phyloP scores from a whole-genome alignment of 1,140 invertebrate species.

The Listronotus oregonensis region DNA sequence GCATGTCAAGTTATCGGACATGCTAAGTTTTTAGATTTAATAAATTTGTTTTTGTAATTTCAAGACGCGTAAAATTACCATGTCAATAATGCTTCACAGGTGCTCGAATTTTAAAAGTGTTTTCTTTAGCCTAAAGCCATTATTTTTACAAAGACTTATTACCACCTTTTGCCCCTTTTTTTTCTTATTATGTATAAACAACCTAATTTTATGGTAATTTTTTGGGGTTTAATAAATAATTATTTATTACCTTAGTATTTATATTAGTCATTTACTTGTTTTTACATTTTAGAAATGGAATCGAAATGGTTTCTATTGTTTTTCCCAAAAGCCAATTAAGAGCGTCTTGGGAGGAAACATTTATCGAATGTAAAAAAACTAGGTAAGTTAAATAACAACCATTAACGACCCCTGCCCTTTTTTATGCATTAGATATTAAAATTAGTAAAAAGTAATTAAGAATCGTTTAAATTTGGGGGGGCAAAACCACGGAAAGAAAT shows the following conservation, averaged over 20 bases:
- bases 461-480: too few relatives aligned
- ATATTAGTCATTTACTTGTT: neutral
- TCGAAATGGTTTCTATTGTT: constrained; percentile 82
- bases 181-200: too few relatives aligned
- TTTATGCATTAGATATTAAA: too few relatives aligned
- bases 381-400: constrained; percentile 61
- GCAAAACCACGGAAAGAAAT: too few relatives aligned
- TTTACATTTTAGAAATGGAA: constrained; percentile 72
- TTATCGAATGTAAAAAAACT: constrained; percentile 91
- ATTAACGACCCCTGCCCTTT: too few relatives aligned
- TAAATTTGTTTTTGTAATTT: constrained; percentile 17
- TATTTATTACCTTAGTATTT: neutral
- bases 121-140: neutral
- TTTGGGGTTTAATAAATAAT: too few relatives aligned
- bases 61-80: constrained; percentile 10
- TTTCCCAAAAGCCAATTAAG: constrained; percentile 90
- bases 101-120: neutral
- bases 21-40: neutral
- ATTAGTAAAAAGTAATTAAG: too few relatives aligned
- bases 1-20: too few relatives aligned
- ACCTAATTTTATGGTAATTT: too few relatives aligned
- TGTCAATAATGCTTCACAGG: constrained; percentile 7
- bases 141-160: neutral
- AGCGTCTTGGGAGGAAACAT: constrained; percentile 86
- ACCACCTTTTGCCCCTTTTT: neutral